Evolutionary conservation across 1,140 invertebrate species (phyloP).

Genomic region (Condylostylus longicornis): DNA sequence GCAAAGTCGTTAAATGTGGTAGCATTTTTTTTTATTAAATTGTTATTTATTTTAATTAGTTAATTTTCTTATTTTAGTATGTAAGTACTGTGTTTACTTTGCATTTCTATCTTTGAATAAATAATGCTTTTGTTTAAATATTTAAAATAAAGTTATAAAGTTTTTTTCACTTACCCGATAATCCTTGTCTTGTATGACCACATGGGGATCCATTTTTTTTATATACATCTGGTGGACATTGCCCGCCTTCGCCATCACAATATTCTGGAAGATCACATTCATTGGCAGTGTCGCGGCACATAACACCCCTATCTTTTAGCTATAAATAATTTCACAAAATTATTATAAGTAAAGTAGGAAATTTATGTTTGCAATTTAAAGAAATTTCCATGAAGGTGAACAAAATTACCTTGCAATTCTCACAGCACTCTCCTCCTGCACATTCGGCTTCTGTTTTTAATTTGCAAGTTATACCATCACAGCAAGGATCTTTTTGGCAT

Average conservation of each 20-base stretch:
- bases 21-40: too few species aligned
- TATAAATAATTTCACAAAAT: conserved; percentile 27
- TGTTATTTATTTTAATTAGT: too few species aligned
- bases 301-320: conserved; percentile 56
- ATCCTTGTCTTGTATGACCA: conserved; percentile 34
- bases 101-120: too few species aligned
- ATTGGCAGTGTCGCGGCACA: conserved; percentile 70
- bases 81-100: too few species aligned
- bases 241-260: conserved; percentile 70
- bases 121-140: too few species aligned
- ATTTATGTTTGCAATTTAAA: not conserved
- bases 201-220: conserved; percentile 84
- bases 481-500: conserved; percentile 82
- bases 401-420: conserved; percentile 64
- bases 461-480: conserved; percentile 88
- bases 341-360: not conserved
- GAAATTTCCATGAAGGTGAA: not conserved
- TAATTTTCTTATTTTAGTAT: too few species aligned
- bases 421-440: conserved; percentile 81
- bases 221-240: conserved; percentile 75
- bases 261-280: conserved; percentile 91
- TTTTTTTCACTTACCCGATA: conserved; percentile 19
- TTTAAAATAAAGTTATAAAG: too few species aligned
- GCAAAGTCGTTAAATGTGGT: too few species aligned
- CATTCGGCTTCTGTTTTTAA: conserved; percentile 82